Evolutionary conservation across 2,888 invertebrate genomes (phyloP), one percentile per base, ranked within the genome.

Genomic region (Eilema griseolum): DNA sequence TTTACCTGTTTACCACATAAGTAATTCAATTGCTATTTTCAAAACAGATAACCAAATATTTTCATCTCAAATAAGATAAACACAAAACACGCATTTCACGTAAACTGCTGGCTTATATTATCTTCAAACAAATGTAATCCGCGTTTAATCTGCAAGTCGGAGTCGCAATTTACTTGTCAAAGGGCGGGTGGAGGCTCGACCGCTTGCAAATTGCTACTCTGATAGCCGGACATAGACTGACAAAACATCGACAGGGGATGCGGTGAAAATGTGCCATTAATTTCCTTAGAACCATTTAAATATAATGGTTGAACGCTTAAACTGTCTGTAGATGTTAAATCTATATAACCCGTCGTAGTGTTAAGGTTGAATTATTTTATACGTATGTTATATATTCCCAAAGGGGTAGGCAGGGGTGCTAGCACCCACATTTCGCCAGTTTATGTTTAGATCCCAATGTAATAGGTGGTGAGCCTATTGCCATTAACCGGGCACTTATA

Each of bases 111-210:
- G 70, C 67, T 78, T 78, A 81, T 71, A 79, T 66, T 26, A 67
- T 70, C 66, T 68, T 64, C 71, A 73, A 82, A 81, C 84, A 76
- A 87, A 88, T 88, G 84, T 89, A 88, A 89, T 89, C 85, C 80
- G 69, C 82, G 83, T 83, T 88, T 89, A 88, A 89, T 88, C 86
- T 86, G 81, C 79, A 81, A 84, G 75, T 82, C 75, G 77, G 83
- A 85, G 85, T 83, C 81, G 83, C 87, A 90, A 90, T 90, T 90
- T 89, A 88, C 84, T 89, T 82, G 86, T 88, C 90, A 90, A 90
- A 91, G 89, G 87, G 85, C 80, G 82, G 77, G 72, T 75, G 73
- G 80, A 72, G 79, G 74, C 79, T 80, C 80, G 81, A 83, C 81
- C 82, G 83, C 83, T 83, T 84, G 85, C 88, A 91, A 91, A 88